Base-by-base conservation (phyloP, 2,797 vertebrate species). In the Dipus sagitta region DNA sequence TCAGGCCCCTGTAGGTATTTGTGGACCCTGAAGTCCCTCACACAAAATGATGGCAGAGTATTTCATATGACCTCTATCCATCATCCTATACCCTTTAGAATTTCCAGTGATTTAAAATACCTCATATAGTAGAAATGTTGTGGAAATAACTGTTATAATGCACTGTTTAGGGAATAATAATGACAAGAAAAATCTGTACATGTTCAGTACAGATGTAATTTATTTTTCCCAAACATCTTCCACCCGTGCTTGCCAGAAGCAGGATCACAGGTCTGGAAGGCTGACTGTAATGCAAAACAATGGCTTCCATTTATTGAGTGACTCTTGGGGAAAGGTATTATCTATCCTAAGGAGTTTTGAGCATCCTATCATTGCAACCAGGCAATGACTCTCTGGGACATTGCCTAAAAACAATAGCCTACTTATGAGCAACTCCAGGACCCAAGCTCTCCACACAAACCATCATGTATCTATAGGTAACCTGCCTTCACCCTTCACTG, bases 381-480 rank as follows among this genome's bases (percentile, higher is more conserved):
- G 32, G 10, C 4, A 26, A 0, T 0, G 1, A 14, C 21, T 24
- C 30, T 28, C 2, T 2, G 6, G 60, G 11, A 2, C 12, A 70
- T 58, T 65, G 28, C 28, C 38, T 15, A 20, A 47, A 52, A 74
- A 38, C 15, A 28, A 12, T 18, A 21, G 11, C 11, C 2, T 0
- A 0, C 2, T 11, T 11, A 38, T 83, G 15, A 7, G 4, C 12
- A 26, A 42, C 8, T 24, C 60, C 10, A 13, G 1, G 26, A 32
- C 3, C 30, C 24, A 10, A 21, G 24, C 58, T 71, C 13, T 7
- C 58, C 58, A 9, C 6, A 23, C 1, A 6, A 5, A 12, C 32
- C 7, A 0, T 2, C 18, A 26, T 62, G 28, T 26, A 3, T 47
- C 38, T 47, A 9, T 15, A 54, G 60, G 32, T 65, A 24, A 3